These are phyloP conservation scores for Synchiropus splendidus DNA, from an alignment of 2,113 vertebrate species.

Conservation along the genomic window DNA sequence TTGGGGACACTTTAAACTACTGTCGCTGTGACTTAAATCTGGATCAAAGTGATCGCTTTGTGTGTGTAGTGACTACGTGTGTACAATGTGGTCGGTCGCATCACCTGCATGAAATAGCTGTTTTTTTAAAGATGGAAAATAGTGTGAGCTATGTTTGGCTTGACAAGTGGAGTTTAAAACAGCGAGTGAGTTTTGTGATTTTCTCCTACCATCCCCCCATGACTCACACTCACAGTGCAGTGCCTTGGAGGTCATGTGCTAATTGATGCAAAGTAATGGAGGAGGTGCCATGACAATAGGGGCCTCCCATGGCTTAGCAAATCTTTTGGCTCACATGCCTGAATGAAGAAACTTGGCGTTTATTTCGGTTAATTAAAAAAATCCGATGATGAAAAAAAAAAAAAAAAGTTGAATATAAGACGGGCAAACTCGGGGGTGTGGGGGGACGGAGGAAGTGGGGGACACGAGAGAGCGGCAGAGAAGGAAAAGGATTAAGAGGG, in stretches of 20 bases:
- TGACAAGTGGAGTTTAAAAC: too few species aligned
- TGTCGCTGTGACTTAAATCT: too few species aligned
- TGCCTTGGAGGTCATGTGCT: constrained; percentile 51
- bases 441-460: constrained; percentile 8
- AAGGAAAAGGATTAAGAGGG: constrained; percentile 31
- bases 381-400: constrained; percentile 1
- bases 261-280: constrained; percentile 61
- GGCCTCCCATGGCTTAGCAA: constrained; percentile 20
- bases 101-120: too few species aligned
- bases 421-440: constrained; percentile 4
- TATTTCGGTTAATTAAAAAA: not conserved
- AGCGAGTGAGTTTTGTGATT: constrained; percentile 22
- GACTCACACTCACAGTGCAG: constrained; percentile 14
- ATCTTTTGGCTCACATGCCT: constrained; percentile 3
- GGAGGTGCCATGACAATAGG: constrained; percentile 45
- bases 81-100: too few species aligned
- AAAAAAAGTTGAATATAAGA: constrained; percentile 1
- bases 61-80: too few species aligned
- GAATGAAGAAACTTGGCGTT: not conserved
- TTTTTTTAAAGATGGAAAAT: too few species aligned
- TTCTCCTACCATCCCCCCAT: constrained; percentile 35
- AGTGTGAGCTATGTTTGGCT: too few species aligned
- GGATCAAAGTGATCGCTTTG: too few species aligned
- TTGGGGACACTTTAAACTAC: too few species aligned
- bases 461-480: constrained; percentile 16